phyloP scores from a whole-genome alignment of 2,888 invertebrate species.

The Hyalella azteca region DNA sequence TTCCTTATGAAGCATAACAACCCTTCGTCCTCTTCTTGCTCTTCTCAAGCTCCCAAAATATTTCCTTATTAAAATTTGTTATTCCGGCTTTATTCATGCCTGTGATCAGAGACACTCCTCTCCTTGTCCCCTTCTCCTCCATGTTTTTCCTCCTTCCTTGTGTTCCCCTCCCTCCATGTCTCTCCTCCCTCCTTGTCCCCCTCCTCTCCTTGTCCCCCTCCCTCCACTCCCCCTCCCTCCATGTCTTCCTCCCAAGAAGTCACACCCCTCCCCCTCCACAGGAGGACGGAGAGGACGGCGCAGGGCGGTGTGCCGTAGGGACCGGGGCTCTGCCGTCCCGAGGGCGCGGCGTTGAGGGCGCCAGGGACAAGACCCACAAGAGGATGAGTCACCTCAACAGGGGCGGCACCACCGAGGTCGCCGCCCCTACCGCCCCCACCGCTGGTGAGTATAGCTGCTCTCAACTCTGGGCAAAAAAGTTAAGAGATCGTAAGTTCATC shows the following conservation, averaged over 20 bases:
- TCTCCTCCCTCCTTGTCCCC: not conserved
- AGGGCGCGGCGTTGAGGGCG: slow-evolving; percentile 58
- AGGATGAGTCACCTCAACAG: slow-evolving; percentile 73
- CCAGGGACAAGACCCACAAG: slow-evolving; percentile 72
- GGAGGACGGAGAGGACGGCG: no score
- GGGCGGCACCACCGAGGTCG: slow-evolving; percentile 65
- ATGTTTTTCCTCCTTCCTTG: not conserved
- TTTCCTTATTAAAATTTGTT: no score
- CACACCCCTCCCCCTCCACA: no score
- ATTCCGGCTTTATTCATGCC: no score
- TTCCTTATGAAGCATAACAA: no score
- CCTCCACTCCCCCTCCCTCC: not conserved
- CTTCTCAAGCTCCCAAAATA: no score
- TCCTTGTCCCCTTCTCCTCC: not conserved
- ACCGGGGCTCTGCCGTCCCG: slow-evolving; percentile 6
- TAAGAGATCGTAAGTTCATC: no score
- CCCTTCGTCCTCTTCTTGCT: no score
- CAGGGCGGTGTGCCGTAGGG: not conserved
- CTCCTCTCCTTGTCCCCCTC: slow-evolving; percentile 29
- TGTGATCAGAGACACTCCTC: no score
- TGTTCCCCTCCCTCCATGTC: not conserved
- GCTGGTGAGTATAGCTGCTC: not conserved
- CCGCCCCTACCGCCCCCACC: not conserved
- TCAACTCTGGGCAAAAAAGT: no score
- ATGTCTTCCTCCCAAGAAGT: no score